Evolutionary conservation across 2,888 invertebrate genomes (phyloP).

Genomic region (Xanthia togata): DNA sequence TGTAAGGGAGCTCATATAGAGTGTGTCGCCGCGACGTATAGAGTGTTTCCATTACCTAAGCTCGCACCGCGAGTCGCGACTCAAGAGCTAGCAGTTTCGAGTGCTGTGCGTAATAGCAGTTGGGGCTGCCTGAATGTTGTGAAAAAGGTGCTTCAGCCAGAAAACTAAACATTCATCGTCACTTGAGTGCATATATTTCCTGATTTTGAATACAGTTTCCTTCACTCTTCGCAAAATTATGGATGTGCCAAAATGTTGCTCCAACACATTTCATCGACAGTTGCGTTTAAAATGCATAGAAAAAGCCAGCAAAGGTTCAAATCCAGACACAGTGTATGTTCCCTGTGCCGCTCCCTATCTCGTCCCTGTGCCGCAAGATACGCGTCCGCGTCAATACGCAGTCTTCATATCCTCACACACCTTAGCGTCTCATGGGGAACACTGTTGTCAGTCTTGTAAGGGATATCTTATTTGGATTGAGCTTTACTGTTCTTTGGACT

Average conservation of each 20-base stretch:
- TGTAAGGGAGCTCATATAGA: constrained; percentile 2
- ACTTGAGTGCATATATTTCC: neutral
- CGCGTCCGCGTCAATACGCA: neutral
- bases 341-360: too few species aligned
- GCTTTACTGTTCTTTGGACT: too few species aligned
- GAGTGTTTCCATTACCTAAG: constrained; percentile 13
- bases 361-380: neutral
- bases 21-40: constrained; percentile 4
- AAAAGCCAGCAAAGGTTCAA: neutral
- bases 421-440: neutral
- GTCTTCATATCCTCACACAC: neutral
- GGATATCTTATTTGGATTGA: too few species aligned
- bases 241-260: neutral
- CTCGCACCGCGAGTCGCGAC: neutral
- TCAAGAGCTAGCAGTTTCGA: neutral
- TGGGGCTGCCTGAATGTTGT: neutral
- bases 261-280: neutral
- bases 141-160: neutral
- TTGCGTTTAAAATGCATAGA: neutral
- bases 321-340: neutral
- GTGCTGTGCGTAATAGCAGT: neutral
- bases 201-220: neutral
- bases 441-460: neutral
- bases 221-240: neutral
- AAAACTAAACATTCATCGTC: neutral